Evolutionary conservation across 2,888 invertebrate genomes (phyloP), one percentile per base, ranked within the genome.

Genomic region (Andrena fulva): DNA sequence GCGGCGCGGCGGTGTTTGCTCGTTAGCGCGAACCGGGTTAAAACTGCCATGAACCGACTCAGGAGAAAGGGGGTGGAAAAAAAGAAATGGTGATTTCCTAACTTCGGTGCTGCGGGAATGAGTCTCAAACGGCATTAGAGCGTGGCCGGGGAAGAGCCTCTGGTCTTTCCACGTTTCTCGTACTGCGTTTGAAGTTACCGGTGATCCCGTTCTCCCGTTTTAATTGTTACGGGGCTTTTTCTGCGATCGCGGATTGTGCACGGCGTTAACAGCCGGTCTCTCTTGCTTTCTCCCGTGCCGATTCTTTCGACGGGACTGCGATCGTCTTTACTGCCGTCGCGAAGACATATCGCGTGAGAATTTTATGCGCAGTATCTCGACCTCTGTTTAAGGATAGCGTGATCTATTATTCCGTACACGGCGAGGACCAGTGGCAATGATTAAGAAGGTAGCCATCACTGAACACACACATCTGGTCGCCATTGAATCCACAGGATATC

Each of bases 1-100:
- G 27, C n/a, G 71, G 76, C 87, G 80, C 27, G 74, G 76, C 87
- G 80, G 87, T 89, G 90, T 89, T 88, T 90, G 89, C 91, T 92
- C 92, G 91, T 92, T 92, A 92, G 91, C 82, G 81, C 81, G 75
- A 78, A 82, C 71, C 83, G 62, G 80, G 77, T 81, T 78, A 79
- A 88, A 86, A 33, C 81, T 79, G 74, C 82, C 74, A 68, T 81
- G 86, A 80, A 70, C 77, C 67, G 78, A 75, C 74, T 48, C 77
- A 71, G 72, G 24, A 12, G n/a, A 29, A 12, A 31, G 16, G 66
- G 56, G 33, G 35, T 29, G 35, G 31, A 31, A 31, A 72, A 72
- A 77, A 81, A 81, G 20, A 86, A 84, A 83, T 74, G 83, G 81
- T 83, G 88, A 85, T 88, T 86, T 88, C 85, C 86, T 77, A 80